phyloP scores from a whole-genome alignment of 2,113 vertebrate species.

The Saguinus imperator region DNA sequence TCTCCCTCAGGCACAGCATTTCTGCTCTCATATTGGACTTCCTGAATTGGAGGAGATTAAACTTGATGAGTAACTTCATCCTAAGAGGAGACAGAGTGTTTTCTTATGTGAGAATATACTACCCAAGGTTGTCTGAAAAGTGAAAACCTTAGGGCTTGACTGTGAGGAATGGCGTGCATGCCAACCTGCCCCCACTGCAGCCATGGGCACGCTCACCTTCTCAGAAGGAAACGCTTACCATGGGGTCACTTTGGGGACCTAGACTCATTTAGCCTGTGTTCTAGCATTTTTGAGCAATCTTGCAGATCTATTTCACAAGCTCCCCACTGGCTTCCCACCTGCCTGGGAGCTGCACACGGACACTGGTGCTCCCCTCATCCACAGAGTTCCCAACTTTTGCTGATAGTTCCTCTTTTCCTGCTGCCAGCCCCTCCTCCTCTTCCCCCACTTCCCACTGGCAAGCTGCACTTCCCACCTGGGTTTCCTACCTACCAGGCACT shows the following conservation, averaged over 20 bases:
- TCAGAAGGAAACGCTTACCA: neutral
- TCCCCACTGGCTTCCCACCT: no score
- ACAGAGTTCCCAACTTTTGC: fast-evolving
- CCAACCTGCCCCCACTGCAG: neutral
- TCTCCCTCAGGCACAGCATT: neutral
- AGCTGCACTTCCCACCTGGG: no score
- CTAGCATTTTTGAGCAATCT: neutral
- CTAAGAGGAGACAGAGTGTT: neutral
- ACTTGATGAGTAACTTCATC: neutral
- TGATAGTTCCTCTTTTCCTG: neutral
- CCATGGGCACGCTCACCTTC: neutral
- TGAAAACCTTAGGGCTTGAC: neutral
- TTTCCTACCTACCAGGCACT: neutral
- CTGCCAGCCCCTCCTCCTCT: no score
- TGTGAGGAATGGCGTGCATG: neutral
- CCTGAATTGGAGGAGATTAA: neutral
- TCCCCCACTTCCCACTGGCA: no score
- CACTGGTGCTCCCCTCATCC: fast-evolving
- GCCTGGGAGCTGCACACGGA: neutral
- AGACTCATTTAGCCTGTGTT: fast-evolving
- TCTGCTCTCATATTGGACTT: neutral
- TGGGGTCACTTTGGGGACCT: neutral
- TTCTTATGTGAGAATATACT: neutral
- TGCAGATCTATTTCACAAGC: neutral
- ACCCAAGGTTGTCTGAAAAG: conserved; percentile 39